Evolutionary conservation across 2,113 vertebrate genomes (phyloP).

Genomic region (Pollimyrus isidori): DNA sequence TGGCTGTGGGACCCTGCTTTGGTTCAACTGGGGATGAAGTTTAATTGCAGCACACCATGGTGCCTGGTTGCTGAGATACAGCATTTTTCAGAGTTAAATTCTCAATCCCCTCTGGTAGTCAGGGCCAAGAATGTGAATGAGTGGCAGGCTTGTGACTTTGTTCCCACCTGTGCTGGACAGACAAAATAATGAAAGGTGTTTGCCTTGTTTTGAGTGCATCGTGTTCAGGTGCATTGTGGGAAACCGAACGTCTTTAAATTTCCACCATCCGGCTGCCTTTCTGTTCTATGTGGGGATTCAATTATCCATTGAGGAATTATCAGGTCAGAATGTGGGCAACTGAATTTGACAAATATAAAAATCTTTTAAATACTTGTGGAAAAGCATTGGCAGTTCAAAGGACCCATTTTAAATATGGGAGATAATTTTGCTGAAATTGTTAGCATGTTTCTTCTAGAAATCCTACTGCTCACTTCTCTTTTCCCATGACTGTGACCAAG

Average conservation of each 20-base stretch:
- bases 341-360: background rate
- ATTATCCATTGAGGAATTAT: background rate
- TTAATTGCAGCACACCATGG: slow-evolving; percentile 5
- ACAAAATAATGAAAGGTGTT: background rate
- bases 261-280: background rate
- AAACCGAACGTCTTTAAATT: background rate
- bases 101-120: slow-evolving; percentile 8
- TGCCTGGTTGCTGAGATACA: slow-evolving; percentile 22
- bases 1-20: background rate
- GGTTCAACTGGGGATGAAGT: background rate
- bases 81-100: slow-evolving; percentile 11
- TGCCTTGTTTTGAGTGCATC: background rate
- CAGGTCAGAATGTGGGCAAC: background rate
- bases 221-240: background rate
- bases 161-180: background rate
- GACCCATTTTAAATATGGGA: background rate
- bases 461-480: background rate
- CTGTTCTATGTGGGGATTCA: background rate
- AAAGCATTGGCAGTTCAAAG: background rate
- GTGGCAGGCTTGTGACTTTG: background rate
- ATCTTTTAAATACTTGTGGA: background rate
- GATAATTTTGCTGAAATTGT: background rate
- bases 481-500: background rate
- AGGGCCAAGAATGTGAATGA: slow-evolving; percentile 24
- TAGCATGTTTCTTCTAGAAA: background rate